Evolutionary conservation across 2,797 vertebrate species (phyloP), one percentile per base, ranked within the genome.

Genomic region (Tenualosa ilisha): DNA sequence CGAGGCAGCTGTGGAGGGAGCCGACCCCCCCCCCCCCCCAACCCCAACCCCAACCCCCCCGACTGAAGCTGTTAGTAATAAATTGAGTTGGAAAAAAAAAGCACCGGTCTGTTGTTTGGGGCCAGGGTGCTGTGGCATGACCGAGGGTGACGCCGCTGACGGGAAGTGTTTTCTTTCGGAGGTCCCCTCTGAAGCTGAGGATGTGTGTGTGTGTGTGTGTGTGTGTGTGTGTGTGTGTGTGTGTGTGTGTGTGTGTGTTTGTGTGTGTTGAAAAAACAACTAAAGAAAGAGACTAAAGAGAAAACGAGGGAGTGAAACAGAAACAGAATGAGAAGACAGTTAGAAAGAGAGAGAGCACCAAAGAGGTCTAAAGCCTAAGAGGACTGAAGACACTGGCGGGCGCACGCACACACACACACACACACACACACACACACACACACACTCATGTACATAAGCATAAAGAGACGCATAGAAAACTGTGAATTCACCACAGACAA

Each of bases 141-240:
- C 24, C 7, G 2, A 12, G 37, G 40, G 20, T 6, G 40, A 43
- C 37, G 8, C 17, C 40, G 82, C 81, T 85, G 84, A 88, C 7
- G 86, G 50, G 88, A 87, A 86, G 56, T 84, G 15, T 75, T 79
- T 86, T 88, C 86, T 90, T 90, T 89, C 83, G 84, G 84, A 86
- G 89, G 51, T 81, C 65, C 82, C 13, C 82, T 22, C 75, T 86
- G 68, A 86, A 37, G 84, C 85, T 72, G 72, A 88, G 86, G 84
- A 86, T 83, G 86, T 90, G 90, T 90, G 86, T 89, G 46, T 49
- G 46, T 8, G 7, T 49, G 46, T 49, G 31, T 31, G 31, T 87
- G 0, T 43, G 3, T 8, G 7, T 49, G 46, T 49, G 31, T 31
- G 31, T 87, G 0, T 43, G 3, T 83, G 86, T 90, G 90, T 90